phyloP scores from a whole-genome alignment of 2,113 vertebrate genomes.

The Callocephalon fimbriatum region DNA sequence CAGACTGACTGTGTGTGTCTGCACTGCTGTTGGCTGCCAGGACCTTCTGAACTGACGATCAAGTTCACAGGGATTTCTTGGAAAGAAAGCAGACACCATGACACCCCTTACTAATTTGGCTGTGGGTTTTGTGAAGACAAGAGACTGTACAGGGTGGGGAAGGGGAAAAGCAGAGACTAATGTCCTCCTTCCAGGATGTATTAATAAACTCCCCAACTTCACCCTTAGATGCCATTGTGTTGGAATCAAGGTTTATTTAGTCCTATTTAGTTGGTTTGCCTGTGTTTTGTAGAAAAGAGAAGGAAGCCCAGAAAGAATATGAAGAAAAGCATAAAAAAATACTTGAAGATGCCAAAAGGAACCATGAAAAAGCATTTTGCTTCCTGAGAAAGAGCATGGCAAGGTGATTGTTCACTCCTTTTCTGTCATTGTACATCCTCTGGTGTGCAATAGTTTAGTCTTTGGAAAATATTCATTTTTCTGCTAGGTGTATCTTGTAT shows the following conservation, averaged over 20 bases:
- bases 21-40: not conserved
- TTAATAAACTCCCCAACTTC: not conserved
- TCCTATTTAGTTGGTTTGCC: not conserved
- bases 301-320: constrained; percentile 37
- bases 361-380: constrained; percentile 71
- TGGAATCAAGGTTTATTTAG: not conserved
- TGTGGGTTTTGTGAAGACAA: not conserved
- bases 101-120: not conserved
- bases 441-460: not conserved
- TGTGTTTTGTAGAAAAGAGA: constrained; percentile 75
- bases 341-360: constrained; percentile 71
- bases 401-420: constrained; percentile 70
- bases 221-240: not conserved
- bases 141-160: not conserved
- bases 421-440: not conserved
- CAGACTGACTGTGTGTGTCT: not conserved
- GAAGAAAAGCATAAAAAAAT: constrained; percentile 70
- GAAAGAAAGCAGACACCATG: not conserved
- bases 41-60: not conserved
- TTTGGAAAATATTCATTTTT: not conserved
- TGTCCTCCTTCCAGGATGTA: not conserved
- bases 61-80: not conserved
- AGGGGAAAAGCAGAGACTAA: not conserved
- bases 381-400: constrained; percentile 85
- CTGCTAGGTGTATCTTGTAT: not conserved